These are phyloP conservation scores for Hormiphora californensis DNA, from an alignment of 37 sponge, comb jelly and placozoan genomes.

Conservation along the genomic window DNA sequence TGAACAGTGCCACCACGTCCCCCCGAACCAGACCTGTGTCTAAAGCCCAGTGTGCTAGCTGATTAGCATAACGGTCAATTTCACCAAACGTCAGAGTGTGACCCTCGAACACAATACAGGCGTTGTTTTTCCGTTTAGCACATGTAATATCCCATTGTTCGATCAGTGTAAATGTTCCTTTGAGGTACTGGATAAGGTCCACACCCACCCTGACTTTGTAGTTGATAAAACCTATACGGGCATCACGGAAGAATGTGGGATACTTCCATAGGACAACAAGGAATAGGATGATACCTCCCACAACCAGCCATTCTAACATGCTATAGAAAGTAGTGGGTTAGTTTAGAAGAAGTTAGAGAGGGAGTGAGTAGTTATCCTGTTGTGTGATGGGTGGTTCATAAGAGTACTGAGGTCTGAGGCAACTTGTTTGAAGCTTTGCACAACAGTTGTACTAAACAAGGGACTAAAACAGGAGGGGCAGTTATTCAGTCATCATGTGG, in stretches of 20 bases:
- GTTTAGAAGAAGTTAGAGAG: background rate
- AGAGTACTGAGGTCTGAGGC: too few species aligned
- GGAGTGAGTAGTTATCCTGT: background rate
- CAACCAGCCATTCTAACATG: background rate
- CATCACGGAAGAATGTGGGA: conserved; percentile 52
- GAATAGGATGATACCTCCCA: background rate
- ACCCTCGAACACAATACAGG: conserved; percentile 51
- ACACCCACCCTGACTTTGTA: conserved; percentile 52
- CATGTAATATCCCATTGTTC: conserved; percentile 42
- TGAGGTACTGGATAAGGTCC: conserved; percentile 11
- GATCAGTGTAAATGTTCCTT: conserved; percentile 40
- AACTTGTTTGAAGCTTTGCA: too few species aligned
- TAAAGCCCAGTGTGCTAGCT: conserved; percentile 38
- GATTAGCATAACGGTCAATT: background rate
- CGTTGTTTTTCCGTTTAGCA: background rate
- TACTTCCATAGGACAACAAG: conserved; percentile 16
- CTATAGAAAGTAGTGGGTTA: background rate
- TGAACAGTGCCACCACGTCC: conserved; percentile 70
- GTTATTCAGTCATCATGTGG: too few species aligned
- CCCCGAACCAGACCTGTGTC: conserved; percentile 59
- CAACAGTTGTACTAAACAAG: too few species aligned
- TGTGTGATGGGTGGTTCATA: background rate
- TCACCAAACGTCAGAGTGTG: background rate
- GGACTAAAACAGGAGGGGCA: too few species aligned
- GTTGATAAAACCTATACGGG: conserved; percentile 47